Base-by-base conservation (phyloP, 2,888 invertebrate species). In the Sylvicola fuscatus region DNA sequence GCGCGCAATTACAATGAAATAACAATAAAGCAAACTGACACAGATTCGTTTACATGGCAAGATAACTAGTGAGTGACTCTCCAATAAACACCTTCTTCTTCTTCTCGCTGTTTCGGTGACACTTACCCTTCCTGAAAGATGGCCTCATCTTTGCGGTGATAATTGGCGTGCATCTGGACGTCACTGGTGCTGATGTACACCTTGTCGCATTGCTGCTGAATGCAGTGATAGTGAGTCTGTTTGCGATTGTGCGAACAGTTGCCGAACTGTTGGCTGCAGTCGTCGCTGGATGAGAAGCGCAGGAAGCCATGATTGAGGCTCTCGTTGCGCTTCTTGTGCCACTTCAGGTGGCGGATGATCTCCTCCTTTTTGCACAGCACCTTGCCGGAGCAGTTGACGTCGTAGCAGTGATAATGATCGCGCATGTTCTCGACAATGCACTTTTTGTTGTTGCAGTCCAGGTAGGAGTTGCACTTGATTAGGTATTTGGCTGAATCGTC, bases 131-230 rank as follows among this genome's bases (percentile, higher is more conserved):
- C 95, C 52, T 92, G 90, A 38, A 92, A 86, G 47, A 97, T 95
- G 13, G 93, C 93, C 0, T 90, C 89, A 57, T 95, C 93, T 56
- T 97, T 97, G 37, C 93, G 73, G 58, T 97, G 97, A 58, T 93
- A 95, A 61, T 95, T 95, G 3, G 95, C 92, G 58, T 97, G 97
- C 95, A 95, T 95, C 62, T 97, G 95, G 3, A 97, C 95, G 58
- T 97, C 97, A 34, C 93, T 93, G 3, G 97, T 97, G 48, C 92
- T 92, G 52, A 97, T 93, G 64, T 97, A 97, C 1, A 92, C 87
- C 65, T 92, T 93, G 63, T 82, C 81, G 55, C 84, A 84, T 45
- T 80, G 79, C 54, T 80, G 89, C 60, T 93, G 92, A 43, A 95
- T 78, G 59, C 95, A 97, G 56, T 97, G 95, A 59, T 97, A 97